Evolutionary conservation across 1,140 invertebrate genomes (phyloP).

Genomic region (Sitodiplosis mosellana): DNA sequence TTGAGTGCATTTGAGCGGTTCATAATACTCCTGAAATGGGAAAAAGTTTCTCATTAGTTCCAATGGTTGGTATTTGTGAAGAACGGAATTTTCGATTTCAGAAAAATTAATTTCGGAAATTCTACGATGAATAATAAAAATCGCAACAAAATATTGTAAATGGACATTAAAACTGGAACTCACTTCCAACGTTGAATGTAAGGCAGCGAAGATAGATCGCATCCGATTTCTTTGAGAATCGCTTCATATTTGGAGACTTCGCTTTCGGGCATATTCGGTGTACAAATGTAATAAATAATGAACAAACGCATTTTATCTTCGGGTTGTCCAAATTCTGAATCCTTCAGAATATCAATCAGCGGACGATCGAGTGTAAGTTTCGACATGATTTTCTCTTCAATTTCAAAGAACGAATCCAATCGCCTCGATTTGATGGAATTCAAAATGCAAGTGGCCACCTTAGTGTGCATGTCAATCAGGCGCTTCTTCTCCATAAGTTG

Average conservation of each 20-base stretch:
- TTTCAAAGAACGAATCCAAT: slow-evolving; percentile 90
- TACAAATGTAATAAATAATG: slow-evolving; percentile 85
- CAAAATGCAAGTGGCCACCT: slow-evolving; percentile 85
- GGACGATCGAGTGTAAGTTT: slow-evolving; percentile 56
- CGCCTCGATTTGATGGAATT: slow-evolving; percentile 82
- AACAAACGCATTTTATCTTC: slow-evolving; percentile 92
- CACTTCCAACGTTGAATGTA: slow-evolving; percentile 80
- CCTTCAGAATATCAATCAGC: slow-evolving; percentile 63
- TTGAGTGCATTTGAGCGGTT: slow-evolving; percentile 14
- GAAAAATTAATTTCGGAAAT: no score
- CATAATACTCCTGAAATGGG: slow-evolving; percentile 11
- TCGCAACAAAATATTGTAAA: no score
- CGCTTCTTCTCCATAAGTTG: slow-evolving; percentile 93
- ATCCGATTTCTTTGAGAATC: slow-evolving; percentile 60
- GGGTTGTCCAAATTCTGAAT: slow-evolving; percentile 65
- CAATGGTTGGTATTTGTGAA: no score
- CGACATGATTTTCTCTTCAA: slow-evolving; percentile 94
- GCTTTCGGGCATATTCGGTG: slow-evolving; percentile 53
- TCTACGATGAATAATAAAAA: no score
- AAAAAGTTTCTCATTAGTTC: no score
- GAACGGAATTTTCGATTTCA: no score
- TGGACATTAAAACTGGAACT: no score
- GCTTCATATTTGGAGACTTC: slow-evolving; percentile 69
- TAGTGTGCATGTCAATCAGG: slow-evolving; percentile 96
- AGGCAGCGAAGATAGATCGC: slow-evolving; percentile 61